phyloP scores from a whole-genome alignment of 2,888 invertebrate species.

The Lasioglossum pauxillum region DNA sequence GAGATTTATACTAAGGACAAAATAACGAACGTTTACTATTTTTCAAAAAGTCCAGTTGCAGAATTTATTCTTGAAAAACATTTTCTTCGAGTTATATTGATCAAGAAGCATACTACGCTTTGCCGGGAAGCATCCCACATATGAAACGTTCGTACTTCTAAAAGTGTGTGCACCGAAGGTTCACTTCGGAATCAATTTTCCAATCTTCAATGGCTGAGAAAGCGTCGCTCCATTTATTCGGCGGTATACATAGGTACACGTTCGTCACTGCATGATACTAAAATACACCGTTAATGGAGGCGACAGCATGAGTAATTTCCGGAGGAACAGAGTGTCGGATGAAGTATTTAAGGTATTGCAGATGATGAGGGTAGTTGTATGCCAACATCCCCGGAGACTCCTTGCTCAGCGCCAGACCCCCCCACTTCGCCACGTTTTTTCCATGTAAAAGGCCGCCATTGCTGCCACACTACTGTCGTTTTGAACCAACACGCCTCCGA shows the following conservation, averaged over 20 bases:
- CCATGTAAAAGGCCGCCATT: slow-evolving; percentile 23
- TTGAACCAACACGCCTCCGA: slow-evolving; percentile 21
- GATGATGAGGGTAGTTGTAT: slow-evolving; percentile 37
- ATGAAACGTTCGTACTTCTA: not conserved
- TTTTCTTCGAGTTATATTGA: not conserved
- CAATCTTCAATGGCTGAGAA: not conserved
- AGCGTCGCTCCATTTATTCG: slow-evolving; percentile 19
- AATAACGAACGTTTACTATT: no score
- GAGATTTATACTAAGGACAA: not conserved
- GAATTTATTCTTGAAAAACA: not conserved
- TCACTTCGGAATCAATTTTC: not conserved
- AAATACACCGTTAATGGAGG: slow-evolving; percentile 26
- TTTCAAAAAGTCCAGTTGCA: no score
- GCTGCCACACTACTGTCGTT: not conserved
- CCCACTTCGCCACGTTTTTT: slow-evolving; percentile 26
- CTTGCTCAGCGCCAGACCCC: slow-evolving; percentile 54
- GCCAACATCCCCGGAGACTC: slow-evolving; percentile 56
- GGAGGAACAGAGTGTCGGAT: slow-evolving; percentile 26
- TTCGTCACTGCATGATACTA: not conserved
- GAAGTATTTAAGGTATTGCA: slow-evolving; percentile 44
- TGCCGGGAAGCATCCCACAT: not conserved
- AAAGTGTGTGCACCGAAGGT: not conserved
- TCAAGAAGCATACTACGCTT: not conserved
- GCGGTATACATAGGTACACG: not conserved
- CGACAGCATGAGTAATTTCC: slow-evolving; percentile 41